Evolutionary conservation across 1,140 invertebrate species (phyloP), one percentile per base, ranked within the genome.

Genomic region (Pogonomyrmex barbatus): DNA sequence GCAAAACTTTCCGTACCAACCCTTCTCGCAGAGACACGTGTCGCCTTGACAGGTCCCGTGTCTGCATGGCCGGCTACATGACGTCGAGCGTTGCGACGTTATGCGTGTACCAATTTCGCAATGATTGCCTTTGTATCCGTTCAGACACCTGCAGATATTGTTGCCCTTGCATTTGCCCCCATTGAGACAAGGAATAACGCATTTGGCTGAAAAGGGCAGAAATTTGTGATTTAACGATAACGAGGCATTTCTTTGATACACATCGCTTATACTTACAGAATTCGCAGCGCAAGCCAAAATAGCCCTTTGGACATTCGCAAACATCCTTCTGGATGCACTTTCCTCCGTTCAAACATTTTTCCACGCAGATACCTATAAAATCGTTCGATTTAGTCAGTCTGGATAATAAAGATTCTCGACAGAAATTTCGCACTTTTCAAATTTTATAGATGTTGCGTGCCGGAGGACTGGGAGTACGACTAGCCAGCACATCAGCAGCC

Each of bases 291-390:
- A 97, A 95, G 82, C 98, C 98, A 95, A 98, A 98, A 94, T 98
- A 98, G 54, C 98, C 98, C 94, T 97, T 98, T 2, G 98, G 96
- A 95, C 98, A 99, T 90, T 97, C 97, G 92, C 98, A 99, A 9
- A 97, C 98, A 93, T 99, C 98, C 93, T 99, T 99, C 93, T 98
- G 98, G 91, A 98, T 96, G 93, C 98, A 99, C 96, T 99, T 99
- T 10, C 98, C 98, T n/a, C 98, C 98, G 93, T 99, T 99, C 79
- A 98, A 94, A 95, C 98, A 99, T 94, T 98, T 98, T 89, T 98
- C 96, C 54, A 96, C 96, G 94, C 98, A 99, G 93, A 99, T 98
- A 91, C 98, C 98, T 98, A 24, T 24, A 93, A 67, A 96, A 96
- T 85, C 92, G 92, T 50, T 81, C 1, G n/a, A 14, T 36, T 14